A percentile compares a stretch with the other conserved stretches of the same genome.
Conservation (phyloP, 2,888 invertebrate species). For the Euproctis similis region DNA sequence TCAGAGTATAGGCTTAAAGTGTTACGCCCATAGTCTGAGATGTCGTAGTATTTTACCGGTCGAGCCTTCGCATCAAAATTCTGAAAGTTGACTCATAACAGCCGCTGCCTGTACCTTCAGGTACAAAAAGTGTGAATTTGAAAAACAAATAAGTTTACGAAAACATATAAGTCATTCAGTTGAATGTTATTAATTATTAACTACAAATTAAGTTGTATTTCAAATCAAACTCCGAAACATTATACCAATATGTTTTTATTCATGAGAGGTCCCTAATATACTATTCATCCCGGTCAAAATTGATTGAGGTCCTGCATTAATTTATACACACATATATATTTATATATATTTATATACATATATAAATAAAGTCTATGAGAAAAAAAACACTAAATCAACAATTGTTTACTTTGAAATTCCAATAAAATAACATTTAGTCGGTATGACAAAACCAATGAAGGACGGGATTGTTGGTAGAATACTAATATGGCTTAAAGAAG, state of each 20-base stretch:
- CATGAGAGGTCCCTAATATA: constrained; percentile 60
- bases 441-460: constrained; percentile 72
- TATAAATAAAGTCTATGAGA: constrained; percentile 50
- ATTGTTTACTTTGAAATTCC: constrained; percentile 73
- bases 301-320: constrained; percentile 64
- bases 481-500: constrained; percentile 74
- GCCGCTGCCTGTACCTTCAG: no score
- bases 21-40: no score
- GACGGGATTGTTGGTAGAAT: constrained; percentile 70
- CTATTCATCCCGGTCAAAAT: constrained; percentile 41
- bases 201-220: constrained; percentile 65
- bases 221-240: constrained; percentile 43
- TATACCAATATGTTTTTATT: constrained; percentile 55
- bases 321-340: no score
- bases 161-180: constrained; percentile 17
- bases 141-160: constrained; percentile 20
- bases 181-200: constrained; percentile 57
- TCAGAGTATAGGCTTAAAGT: no score
- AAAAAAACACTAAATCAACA: constrained; percentile 46
- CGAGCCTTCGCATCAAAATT: no score
- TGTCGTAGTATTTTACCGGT: no score
- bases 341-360: no score
- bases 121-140: no score
- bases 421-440: constrained; percentile 74
- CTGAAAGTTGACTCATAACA: no score